Evolutionary conservation across 2,113 vertebrate species (phyloP).

Genomic region (Cettia cetti): DNA sequence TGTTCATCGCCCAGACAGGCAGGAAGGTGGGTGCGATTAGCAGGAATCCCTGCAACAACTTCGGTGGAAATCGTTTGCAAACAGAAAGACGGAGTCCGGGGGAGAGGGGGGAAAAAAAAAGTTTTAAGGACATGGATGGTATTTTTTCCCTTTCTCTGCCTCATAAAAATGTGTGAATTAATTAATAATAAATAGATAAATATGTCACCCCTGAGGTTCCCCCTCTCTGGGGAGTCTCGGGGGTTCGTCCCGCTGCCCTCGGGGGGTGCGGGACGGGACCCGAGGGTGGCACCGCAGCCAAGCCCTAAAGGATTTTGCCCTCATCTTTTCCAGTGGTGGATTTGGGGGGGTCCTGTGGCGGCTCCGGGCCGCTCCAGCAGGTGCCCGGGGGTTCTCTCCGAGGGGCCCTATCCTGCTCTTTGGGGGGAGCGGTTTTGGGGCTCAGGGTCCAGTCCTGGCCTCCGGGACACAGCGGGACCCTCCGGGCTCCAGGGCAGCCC

Average conservation of each 20-base stretch:
- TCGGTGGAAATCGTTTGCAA: not conserved
- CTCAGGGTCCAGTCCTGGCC: not conserved
- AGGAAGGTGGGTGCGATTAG: not conserved
- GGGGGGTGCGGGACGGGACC: too few relatives aligned
- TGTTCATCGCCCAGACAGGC: not conserved
- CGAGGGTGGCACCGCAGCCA: not conserved
- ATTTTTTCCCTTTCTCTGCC: not conserved
- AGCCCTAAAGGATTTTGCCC: not conserved
- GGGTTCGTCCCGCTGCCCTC: not conserved
- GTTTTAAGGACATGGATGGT: accelerated
- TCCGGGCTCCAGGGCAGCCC: not conserved
- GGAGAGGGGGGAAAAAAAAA: accelerated
- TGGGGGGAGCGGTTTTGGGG: not conserved
- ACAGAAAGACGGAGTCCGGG: not conserved
- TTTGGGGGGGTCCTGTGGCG: not conserved
- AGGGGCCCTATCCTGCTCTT: not conserved
- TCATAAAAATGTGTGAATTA: too few relatives aligned
- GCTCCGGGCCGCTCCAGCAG: not conserved
- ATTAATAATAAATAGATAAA: not conserved
- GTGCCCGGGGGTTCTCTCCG: not conserved
- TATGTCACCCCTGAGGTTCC: not conserved
- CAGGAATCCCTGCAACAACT: not conserved
- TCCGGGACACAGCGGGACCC: not conserved
- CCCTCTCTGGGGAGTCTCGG: not conserved
- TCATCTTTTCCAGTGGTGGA: not conserved